Conservation (phyloP, 1,140 invertebrate genomes). For the Cyclargus thomasi region DNA sequence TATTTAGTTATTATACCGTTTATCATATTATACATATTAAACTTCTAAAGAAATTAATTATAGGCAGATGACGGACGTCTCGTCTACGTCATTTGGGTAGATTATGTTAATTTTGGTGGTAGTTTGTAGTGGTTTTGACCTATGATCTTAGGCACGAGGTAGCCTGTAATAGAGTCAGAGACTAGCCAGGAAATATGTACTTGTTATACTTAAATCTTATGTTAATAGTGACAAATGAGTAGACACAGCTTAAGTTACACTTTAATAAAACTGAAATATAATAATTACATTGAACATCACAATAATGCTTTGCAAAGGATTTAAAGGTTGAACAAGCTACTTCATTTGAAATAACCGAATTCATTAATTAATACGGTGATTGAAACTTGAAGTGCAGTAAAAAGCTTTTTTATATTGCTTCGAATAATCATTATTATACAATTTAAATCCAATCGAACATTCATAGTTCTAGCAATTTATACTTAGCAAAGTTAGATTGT, state of each 20-base stretch:
- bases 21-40: too few species aligned
- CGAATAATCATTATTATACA: neutral
- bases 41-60: too few species aligned
- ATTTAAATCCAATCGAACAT: neutral
- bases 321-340: conserved; percentile 37
- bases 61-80: too few species aligned
- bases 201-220: neutral
- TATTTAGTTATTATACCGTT: too few species aligned
- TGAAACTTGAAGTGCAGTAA: neutral
- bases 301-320: conserved; percentile 73
- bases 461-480: conserved; percentile 7
- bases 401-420: conserved; percentile 4
- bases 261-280: conserved; percentile 72
- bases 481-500: conserved; percentile 4
- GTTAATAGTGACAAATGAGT: neutral
- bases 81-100: too few species aligned
- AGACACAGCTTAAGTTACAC: conserved; percentile 44
- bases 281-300: conserved; percentile 73
- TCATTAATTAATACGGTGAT: neutral
- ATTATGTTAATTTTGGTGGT: too few species aligned
- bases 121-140: too few species aligned
- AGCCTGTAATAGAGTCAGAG: too few species aligned
- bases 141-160: too few species aligned
- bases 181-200: too few species aligned
- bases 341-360: conserved; percentile 6